phyloP scores from a whole-genome alignment of 2,888 invertebrate species.

The Onthophagus sagittarius region DNA sequence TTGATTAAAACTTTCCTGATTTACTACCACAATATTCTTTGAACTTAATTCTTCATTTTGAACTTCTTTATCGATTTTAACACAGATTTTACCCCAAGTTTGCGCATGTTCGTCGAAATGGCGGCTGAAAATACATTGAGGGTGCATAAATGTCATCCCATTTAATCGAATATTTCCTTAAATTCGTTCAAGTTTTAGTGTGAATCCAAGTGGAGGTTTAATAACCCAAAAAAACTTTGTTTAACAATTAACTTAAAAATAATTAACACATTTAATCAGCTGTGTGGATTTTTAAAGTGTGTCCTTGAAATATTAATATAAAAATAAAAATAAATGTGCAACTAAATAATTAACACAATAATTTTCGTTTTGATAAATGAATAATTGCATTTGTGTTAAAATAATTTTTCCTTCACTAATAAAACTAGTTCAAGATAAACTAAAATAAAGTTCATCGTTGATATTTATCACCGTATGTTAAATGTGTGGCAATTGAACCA shows the following conservation, averaged over 20 bases:
- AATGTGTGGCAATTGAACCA: slow-evolving; percentile 1
- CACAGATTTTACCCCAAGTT: neutral
- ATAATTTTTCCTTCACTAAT: no score
- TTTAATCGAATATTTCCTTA: neutral
- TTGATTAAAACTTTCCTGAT: no score
- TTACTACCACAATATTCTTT: no score
- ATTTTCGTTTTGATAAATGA: neutral
- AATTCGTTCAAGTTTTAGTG: no score
- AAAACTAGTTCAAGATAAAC: neutral
- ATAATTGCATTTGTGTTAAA: no score
- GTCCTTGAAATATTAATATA: neutral
- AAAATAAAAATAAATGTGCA: no score
- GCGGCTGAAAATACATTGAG: neutral
- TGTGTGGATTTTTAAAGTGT: neutral
- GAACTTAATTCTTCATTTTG: neutral
- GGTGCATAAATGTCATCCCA: neutral
- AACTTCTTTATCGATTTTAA: neutral
- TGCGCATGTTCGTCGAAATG: neutral
- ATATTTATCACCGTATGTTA: neutral
- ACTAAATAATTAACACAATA: neutral
- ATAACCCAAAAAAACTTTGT: neutral
- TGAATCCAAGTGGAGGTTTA: no score
- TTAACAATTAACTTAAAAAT: neutral
- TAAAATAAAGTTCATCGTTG: neutral
- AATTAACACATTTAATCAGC: neutral